Base-by-base conservation (phyloP, 2,888 invertebrate genomes). In the Empis livida region DNA sequence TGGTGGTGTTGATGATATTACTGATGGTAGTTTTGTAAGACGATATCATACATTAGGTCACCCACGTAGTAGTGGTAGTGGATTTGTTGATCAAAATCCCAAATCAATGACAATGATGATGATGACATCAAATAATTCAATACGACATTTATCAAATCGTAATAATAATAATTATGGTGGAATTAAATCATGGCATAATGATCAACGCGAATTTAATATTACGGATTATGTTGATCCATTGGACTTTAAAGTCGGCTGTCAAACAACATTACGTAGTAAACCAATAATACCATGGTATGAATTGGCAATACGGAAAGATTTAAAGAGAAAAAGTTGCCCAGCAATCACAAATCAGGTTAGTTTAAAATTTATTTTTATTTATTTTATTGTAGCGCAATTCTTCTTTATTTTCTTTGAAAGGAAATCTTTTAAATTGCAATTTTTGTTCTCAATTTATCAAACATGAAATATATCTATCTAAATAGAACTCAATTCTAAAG, bases 271-370 rank as follows among this genome's bases (percentile, higher is more conserved):
- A 43, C 69, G 80, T 35, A 73, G 77, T 48, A 81, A 80, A 58
- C 83, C 84, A 31, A 76, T 79, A 48, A 78, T 89, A 52, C 90
- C 90, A 0, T 90, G 90, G 90, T 90, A 87, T 82, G 90, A 90
- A 68, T 68, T 89, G 57, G 90, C 90, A 39, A 84, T 86, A 44
- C 78, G 81, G 56, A 80, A 84, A 54, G 71, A 71, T 55, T 71
- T 74, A 43, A 78, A 87, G 53, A 83, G 89, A 55, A 78, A 84
- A 59, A 88, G 87, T 59, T 90, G 89, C 65, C 87, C 88, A 43
- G 80, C 84, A 53, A 74, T 87, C 54, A 27, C 23, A 27, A 27
- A 27, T 27, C 23, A 27, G 23, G 23, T 27, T 27, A 27, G 23
- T 27, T 6, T 20, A 20, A 6, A 6, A 27, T 27, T 27, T 9